Base-by-base conservation (phyloP, 2,113 vertebrate species). In the Micromys minutus region DNA sequence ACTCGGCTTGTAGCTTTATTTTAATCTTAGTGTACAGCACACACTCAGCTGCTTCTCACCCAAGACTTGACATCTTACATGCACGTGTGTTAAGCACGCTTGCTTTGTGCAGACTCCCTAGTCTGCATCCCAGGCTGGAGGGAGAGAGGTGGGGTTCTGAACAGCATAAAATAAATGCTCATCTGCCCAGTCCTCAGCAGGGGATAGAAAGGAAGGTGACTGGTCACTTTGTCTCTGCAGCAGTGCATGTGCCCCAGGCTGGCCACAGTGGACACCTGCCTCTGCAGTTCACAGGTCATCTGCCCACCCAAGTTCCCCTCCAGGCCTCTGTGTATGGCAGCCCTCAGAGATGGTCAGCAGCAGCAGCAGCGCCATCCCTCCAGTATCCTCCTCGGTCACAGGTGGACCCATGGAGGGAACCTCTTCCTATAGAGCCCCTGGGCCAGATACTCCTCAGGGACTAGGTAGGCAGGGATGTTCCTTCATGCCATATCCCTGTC, bases 81-180 rank as follows among this genome's bases (percentile, higher is more conserved):
- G 4, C 4, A 0, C 2, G 6, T 15, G 16, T 17, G 1, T 15
- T 4, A 10, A 4, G 26, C 13, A 1, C 2, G 15, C 59, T 1
- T 7, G 84, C 47, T 10, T 8, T 24, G 2, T 76, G 52, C 50
- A 17, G 29, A 74, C 0, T 0, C 42, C 21, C 22, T 13, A 10
- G 39, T 4, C 5, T 0, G 81, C 0, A 4, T 42, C 50, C 72
- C 52, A n/a, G 63, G 63, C 91, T 47, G 52, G 61, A 84, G 81
- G 57, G 57, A 45, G 72, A 61, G 42, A 7, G 45, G 42, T 87
- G 81, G 76, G 42, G 85, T 86, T 94, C 97, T 84, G 71, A 94
- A 34, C 42, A 52, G 84, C 45, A 85, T 80, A 72, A 81, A 83
- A 47, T 39, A 85, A 86, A 47, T 45, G 47, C 95, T 79, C 57